Evolutionary conservation across 1,140 invertebrate species (phyloP), one percentile per base, ranked within the genome.

Genomic region (Pararge aegeria): DNA sequence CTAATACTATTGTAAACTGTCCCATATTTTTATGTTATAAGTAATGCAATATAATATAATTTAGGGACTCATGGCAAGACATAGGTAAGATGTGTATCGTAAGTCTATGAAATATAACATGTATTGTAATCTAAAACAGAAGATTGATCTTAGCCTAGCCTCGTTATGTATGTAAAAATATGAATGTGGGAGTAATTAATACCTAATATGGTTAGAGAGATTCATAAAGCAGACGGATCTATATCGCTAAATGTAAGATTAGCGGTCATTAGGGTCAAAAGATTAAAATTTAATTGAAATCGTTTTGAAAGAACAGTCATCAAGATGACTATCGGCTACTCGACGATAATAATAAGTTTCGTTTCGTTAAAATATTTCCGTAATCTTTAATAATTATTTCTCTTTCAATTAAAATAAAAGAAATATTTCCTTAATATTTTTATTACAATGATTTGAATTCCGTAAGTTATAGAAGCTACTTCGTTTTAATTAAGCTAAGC

Each of bases 91-190:
- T 0, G 5, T 40, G 38, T 40, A 40, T 16, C 13, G 13, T 40
- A 6, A 16, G 13, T 18, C 0, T 34, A 18, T 40, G 37, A 40
- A 40, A 4, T 40, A 5, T 40, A 5, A 40, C 37, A 7, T n/a
- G n/a, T n/a, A n/a, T n/a, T n/a, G n/a, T n/a, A n/a, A n/a, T n/a
- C n/a, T n/a, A n/a, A n/a, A n/a, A n/a, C n/a, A n/a, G n/a, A n/a
- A n/a, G 3, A 1, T 15, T 4, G 13, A 3, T 46, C 42, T 46
- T 20, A 10, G 16, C 1, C 42, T 46, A 46, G 16, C 18, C 40
- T 61, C 27, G 27, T 61, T 61, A 50, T 30, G 24, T 61, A 61
- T 61, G 53, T 50, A 61, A 55, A 61, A 53, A 55, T 51, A 49
- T 44, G 29, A 38, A 48, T 16, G 53, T 55, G 52, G 52, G 52